These are phyloP conservation scores for Glaucopsyche alexis DNA, from an alignment of 2,888 invertebrate species.

Conservation along the genomic window DNA sequence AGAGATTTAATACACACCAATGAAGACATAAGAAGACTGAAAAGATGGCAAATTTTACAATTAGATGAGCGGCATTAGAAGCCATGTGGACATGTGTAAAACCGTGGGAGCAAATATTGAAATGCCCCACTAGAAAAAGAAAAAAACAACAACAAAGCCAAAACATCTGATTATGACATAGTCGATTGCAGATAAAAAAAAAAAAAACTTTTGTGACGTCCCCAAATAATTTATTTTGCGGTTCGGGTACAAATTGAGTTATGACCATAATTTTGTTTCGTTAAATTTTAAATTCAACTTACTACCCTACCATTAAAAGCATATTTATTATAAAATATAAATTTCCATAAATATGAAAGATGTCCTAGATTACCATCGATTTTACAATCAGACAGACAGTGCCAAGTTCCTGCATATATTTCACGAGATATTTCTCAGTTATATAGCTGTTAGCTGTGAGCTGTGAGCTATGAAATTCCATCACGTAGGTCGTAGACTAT, in stretches of 20 bases:
- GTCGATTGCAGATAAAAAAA: no score
- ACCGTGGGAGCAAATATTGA: no score
- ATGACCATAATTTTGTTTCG: background rate
- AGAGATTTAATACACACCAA: no score
- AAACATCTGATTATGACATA: no score
- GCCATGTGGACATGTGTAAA: no score
- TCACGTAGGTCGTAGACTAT: background rate
- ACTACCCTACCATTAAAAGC: background rate
- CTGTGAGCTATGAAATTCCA: background rate
- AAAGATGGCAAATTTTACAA: no score
- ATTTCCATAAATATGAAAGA: background rate
- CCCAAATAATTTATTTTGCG: background rate
- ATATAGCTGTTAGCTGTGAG: no score
- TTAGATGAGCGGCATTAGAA: no score
- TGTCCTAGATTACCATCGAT: background rate
- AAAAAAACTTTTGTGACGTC: no score
- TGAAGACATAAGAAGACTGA: no score
- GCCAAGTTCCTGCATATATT: conserved; percentile 15
- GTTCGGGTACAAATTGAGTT: background rate
- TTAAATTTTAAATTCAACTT: background rate
- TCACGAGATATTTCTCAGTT: background rate
- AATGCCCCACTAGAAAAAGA: no score
- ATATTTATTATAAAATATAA: background rate
- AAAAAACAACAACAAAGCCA: no score
- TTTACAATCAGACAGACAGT: conserved; percentile 1